Evolutionary conservation across 2,888 invertebrate species (phyloP), one percentile per base, ranked within the genome.

Genomic region (Scelioninae gen. 2): DNA sequence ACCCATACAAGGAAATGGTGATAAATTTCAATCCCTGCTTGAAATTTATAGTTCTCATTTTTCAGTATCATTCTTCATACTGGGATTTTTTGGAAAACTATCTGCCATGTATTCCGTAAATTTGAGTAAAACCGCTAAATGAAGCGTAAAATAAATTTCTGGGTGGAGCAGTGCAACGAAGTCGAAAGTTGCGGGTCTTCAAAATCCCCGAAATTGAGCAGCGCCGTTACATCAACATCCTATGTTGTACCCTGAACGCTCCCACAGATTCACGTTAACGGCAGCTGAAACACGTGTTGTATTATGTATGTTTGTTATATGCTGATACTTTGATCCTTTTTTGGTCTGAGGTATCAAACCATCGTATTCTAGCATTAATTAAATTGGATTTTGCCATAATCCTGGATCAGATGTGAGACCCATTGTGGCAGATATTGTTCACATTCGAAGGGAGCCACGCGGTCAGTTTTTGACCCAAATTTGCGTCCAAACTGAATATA

Each of bases 281-380:
- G 37, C 37, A 11, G 9, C 53, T 39, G 11, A 37, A 53, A 22
- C 37, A 22, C 53, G 25, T 53, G 53, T 53, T 39, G 19, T 22
- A 22, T 53, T 53, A 53, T 53, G 37, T 53, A 37, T 53, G 15
- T 53, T 53, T 37, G 37, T 35, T 22, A 10, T 15, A 39, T 5
- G 53, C 19, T 37, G 53, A 53, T 35, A 31, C 37, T 22, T 53
- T 53, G 53, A 37, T 53, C 53, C 39, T 37, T 53, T 37, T 39
- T 37, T 25, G 22, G 37, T 53, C 10, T 39, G 16, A 22, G 9
- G 15, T 19, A 37, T 18, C 37, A 7, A 22, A 25, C 3, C 22
- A 19, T 18, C 25, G 35, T 35, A 52, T 16, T 35, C 2, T 10
- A 16, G 19, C 33, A 53, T 53, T 37, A 53, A 53, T 53, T 53